A percentile compares a stretch with the other conserved stretches of the same genome.
Evolutionary conservation across 2,797 vertebrate species (phyloP).

Genomic region (Danio tinwini): DNA sequence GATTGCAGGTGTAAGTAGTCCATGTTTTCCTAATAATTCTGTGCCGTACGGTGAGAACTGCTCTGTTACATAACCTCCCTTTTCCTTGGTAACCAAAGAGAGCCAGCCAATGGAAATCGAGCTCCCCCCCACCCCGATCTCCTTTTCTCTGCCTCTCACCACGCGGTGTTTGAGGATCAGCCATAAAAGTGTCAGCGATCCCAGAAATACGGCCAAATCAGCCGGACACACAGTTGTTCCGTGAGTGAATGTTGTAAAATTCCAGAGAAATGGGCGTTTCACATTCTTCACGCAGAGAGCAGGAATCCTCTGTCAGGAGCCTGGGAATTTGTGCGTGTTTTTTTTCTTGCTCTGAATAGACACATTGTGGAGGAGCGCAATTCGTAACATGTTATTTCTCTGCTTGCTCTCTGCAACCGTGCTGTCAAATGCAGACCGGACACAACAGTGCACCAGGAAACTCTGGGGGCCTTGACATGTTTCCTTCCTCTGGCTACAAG

Average conservation of each 20-base stretch:
- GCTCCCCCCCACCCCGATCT: constrained; percentile 47
- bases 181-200: constrained; percentile 77
- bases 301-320: constrained; percentile 54
- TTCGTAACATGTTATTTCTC: constrained; percentile 32
- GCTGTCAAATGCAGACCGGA: constrained; percentile 11
- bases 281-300: constrained; percentile 55
- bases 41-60: constrained; percentile 62
- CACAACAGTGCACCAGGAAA: constrained; percentile 30
- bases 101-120: constrained; percentile 63
- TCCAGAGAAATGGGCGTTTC: constrained; percentile 61
- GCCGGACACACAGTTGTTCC: constrained; percentile 68
- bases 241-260: constrained; percentile 70
- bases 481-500: constrained; percentile 48
- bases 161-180: constrained; percentile 59
- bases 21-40: constrained; percentile 60
- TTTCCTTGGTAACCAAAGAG: constrained; percentile 70
- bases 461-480: constrained; percentile 48
- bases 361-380: constrained; percentile 44
- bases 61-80: constrained; percentile 73
- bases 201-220: constrained; percentile 80
- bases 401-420: constrained; percentile 18
- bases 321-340: constrained; percentile 37
- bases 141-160: constrained; percentile 57
- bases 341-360: constrained; percentile 34
- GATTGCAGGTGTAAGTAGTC: constrained; percentile 43